Conservation (phyloP, 53 echinoderm and acorn worm species). For the Actinopyga echinites region DNA sequence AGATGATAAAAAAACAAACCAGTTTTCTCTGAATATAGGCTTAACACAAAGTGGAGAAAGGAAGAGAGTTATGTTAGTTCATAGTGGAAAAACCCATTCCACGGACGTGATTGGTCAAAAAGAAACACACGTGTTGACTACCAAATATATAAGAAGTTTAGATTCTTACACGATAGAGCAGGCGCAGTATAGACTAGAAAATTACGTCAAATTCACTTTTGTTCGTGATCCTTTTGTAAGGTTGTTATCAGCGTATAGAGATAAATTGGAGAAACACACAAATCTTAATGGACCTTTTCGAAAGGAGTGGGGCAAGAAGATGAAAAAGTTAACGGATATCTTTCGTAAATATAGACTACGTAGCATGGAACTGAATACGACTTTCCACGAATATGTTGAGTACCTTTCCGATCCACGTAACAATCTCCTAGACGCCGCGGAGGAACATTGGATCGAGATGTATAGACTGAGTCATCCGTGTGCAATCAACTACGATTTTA, state of each 20-base stretch:
- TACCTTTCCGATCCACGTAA: constrained; percentile 52
- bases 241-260: constrained; percentile 60
- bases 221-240: constrained; percentile 61
- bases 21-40: background rate
- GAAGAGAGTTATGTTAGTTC: constrained; percentile 45
- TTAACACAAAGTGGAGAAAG: background rate
- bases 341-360: constrained; percentile 42
- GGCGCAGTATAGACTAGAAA: constrained; percentile 47
- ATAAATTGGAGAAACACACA: constrained; percentile 56
- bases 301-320: constrained; percentile 52
- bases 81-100: constrained; percentile 24
- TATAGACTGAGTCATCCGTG: constrained; percentile 66
- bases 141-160: constrained; percentile 47
- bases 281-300: constrained; percentile 47
- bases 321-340: constrained; percentile 31
- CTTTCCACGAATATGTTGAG: constrained; percentile 59
- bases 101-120: constrained; percentile 37
- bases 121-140: constrained; percentile 40
- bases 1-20: background rate
- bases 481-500: constrained; percentile 55
- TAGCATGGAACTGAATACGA: constrained; percentile 53
- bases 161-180: constrained; percentile 39
- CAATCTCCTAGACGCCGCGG: constrained; percentile 56
- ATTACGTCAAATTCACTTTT: constrained; percentile 61
- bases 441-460: constrained; percentile 73